A percentile compares a stretch with the other conserved stretches of the same genome.
Conservation (phyloP, 2,113 vertebrate genomes). For the Pampusana beccarii region DNA sequence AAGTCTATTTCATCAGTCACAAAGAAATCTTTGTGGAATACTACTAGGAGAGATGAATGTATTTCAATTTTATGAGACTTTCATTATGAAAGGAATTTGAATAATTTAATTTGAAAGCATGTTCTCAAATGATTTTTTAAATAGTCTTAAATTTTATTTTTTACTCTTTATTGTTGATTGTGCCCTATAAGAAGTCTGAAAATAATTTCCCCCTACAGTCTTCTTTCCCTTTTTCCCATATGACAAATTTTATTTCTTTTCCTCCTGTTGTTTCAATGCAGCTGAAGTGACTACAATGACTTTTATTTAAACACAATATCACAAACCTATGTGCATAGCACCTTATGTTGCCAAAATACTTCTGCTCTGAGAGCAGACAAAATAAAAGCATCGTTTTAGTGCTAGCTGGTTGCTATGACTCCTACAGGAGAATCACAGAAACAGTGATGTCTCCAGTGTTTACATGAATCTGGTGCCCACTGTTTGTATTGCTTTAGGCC, state of each 20-base stretch:
- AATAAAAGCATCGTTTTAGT: background rate
- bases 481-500: background rate
- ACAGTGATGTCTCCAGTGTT: background rate
- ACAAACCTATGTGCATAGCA: background rate
- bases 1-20: constrained; percentile 26
- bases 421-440: background rate
- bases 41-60: background rate
- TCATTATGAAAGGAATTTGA: constrained; percentile 30
- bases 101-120: constrained; percentile 33
- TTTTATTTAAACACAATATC: background rate
- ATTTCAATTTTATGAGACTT: constrained; percentile 37
- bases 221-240: background rate
- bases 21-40: constrained; percentile 44
- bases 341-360: background rate
- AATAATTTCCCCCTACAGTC: background rate
- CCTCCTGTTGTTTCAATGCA: background rate
- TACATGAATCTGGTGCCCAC: background rate
- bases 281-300: background rate
- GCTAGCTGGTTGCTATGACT: background rate
- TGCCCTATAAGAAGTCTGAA: background rate
- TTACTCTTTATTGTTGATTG: background rate
- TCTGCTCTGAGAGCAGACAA: background rate
- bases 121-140: constrained; percentile 21
- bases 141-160: background rate
- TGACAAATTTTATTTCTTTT: background rate